phyloP scores from a whole-genome alignment of 1,140 invertebrate species.

The Halyomorpha halys region DNA sequence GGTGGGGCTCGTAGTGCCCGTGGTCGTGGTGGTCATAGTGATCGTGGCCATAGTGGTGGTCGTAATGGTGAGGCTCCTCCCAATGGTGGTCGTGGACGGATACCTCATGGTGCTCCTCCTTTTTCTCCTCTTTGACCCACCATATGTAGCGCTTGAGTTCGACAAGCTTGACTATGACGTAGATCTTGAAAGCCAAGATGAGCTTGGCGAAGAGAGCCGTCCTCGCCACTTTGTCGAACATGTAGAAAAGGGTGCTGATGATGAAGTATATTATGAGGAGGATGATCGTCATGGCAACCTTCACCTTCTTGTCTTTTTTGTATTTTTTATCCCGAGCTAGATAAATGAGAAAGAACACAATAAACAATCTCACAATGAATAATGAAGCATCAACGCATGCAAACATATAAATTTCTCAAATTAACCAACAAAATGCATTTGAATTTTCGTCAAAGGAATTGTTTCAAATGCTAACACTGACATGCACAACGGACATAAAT shows the following conservation, averaged over 20 bases:
- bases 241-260: slow-evolving; percentile 27
- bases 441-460: too few species aligned
- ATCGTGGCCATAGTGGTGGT: neutral
- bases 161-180: slow-evolving; percentile 24
- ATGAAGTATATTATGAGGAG: slow-evolving; percentile 27
- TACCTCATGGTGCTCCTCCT: slow-evolving; percentile 23
- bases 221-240: slow-evolving; percentile 28
- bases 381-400: neutral
- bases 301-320: slow-evolving; percentile 25
- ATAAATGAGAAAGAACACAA: slow-evolving; percentile 6
- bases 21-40: slow-evolving; percentile 8
- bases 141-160: slow-evolving; percentile 27
- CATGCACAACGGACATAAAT: too few species aligned
- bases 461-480: too few species aligned
- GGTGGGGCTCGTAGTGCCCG: slow-evolving; percentile 6
- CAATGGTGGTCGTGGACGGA: slow-evolving; percentile 25
- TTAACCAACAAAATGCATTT: too few species aligned
- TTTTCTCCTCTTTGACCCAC: slow-evolving; percentile 26
- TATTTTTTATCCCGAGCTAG: slow-evolving; percentile 23
- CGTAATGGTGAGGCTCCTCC: slow-evolving; percentile 17
- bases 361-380: neutral
- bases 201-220: slow-evolving; percentile 26
- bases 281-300: slow-evolving; percentile 25
- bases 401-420: too few species aligned
- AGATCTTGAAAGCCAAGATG: slow-evolving; percentile 24